Evolutionary conservation across 2,113 vertebrate genomes (phyloP).

Genomic region (Collichthys lucidus): DNA sequence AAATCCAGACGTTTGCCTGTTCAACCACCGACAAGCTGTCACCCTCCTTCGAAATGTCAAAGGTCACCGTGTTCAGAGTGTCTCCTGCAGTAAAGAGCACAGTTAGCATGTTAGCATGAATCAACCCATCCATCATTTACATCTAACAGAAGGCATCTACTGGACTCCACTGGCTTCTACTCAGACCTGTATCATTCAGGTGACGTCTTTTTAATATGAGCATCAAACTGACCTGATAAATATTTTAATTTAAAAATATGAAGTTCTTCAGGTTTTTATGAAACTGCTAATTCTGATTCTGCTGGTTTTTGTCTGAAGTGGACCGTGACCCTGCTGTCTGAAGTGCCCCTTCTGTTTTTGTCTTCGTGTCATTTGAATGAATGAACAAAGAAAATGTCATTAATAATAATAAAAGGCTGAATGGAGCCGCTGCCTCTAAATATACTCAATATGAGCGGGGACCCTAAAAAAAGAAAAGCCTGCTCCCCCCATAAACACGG

Average conservation of each 20-base stretch:
- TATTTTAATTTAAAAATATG: too few relatives aligned
- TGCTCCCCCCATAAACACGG: slow-evolving; percentile 24
- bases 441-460: slow-evolving; percentile 53
- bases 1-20: slow-evolving; percentile 94
- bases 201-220: too few relatives aligned
- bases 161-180: too few relatives aligned
- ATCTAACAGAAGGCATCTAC: too few relatives aligned
- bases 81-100: slow-evolving; percentile 82
- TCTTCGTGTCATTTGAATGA: slow-evolving; percentile 34
- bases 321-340: background rate
- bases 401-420: slow-evolving; percentile 35
- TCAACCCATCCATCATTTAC: background rate
- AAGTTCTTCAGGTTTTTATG: too few relatives aligned
- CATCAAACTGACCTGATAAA: too few relatives aligned
- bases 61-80: slow-evolving; percentile 84
- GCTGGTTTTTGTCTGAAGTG: background rate
- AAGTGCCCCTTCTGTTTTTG: background rate
- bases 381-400: slow-evolving; percentile 45
- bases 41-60: slow-evolving; percentile 93
- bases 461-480: slow-evolving; percentile 70
- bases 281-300: background rate
- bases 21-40: slow-evolving; percentile 87
- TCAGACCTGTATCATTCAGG: too few relatives aligned
- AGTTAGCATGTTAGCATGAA: slow-evolving; percentile 4
- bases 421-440: slow-evolving; percentile 58